phyloP scores from a whole-genome alignment of 2,113 vertebrate species.

The Etheostoma cragini region DNA sequence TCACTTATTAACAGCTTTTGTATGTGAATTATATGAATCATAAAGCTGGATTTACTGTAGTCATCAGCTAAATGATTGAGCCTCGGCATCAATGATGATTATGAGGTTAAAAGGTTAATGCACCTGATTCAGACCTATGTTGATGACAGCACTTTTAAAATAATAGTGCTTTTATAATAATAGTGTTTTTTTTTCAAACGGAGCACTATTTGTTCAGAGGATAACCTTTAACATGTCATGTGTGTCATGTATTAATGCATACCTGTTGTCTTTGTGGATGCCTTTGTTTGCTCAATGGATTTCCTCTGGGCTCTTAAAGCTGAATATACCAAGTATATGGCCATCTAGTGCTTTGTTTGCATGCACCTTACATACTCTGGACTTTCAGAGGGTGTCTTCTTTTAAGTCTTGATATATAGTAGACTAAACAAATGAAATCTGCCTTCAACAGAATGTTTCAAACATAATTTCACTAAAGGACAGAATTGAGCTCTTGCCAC shows the following conservation, averaged over 20 bases:
- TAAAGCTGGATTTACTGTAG: background rate
- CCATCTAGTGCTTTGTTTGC: background rate
- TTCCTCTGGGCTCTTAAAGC: conserved; percentile 11
- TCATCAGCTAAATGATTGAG: conserved; percentile 42
- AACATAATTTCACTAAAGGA: conserved; percentile 28
- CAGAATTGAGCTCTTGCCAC: conserved; percentile 26
- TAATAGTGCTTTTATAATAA: conserved; percentile 51
- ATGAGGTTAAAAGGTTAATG: conserved; percentile 64
- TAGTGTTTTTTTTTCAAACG: conserved; percentile 20
- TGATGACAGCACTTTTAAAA: conserved; percentile 57
- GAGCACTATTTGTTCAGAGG: conserved; percentile 36
- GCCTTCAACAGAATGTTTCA: conserved; percentile 40
- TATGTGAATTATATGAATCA: conserved; percentile 12
- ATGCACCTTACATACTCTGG: background rate
- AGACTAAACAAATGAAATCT: conserved; percentile 49
- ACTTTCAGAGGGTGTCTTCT: background rate
- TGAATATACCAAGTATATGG: background rate
- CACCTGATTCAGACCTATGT: conserved; percentile 25
- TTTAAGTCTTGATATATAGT: conserved; percentile 5
- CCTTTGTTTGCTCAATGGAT: conserved; percentile 40
- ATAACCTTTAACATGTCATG: conserved; percentile 43
- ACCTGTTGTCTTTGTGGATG: conserved; percentile 28
- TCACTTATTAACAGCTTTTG: conserved; percentile 7
- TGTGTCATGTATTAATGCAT: conserved; percentile 44
- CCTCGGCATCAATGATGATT: conserved; percentile 35